Evolutionary conservation across 1,140 invertebrate species (phyloP), one percentile per base, ranked within the genome.

Genomic region (Anastrepha obliqua): DNA sequence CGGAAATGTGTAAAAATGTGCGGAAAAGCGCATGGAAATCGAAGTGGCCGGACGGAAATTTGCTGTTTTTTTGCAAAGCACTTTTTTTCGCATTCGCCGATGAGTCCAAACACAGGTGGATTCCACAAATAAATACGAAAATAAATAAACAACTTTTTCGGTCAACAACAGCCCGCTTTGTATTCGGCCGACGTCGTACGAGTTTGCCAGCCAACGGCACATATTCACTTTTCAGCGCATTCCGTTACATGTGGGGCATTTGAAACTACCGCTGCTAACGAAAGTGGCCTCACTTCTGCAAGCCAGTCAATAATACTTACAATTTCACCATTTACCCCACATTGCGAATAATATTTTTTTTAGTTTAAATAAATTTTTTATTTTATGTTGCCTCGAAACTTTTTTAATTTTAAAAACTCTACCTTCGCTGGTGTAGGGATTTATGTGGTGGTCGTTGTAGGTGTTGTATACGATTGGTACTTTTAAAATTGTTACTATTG

Each of bases 111-210:
- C 7, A 29, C 74, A 81, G 74, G 47, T 55, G 47, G 44, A 17
- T 29, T 17, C 13, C 70, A 9, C 7, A 58, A 81, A 81, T 81
- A 81, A 81, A 81, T 81, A 81, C 47, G n/a, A 15, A 51, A 81
- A 55, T 81, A 81, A 81, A 81, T 29, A 55, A 74, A 58, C 47
- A 42, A 51, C 44, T 29, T 58, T 81, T 81, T 55, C 17, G 7
- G 17, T 20, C 17, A 55, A 81, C 51, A 81, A 29, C 74, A 17
- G 15, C 2, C 2, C 17, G 42, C 9, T 81, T 81, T 58, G 6
- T 81, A 81, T 81, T 51, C 47, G 17, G 17, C 8, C 74, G 42
- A 55, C 7, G 11, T 11, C 74, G 51, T 55, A 55, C 11, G 29
- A 29, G 29, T 29, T 29, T 29, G 8, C 9, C 13, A 17, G 20